Evolutionary conservation across 2,113 vertebrate species (phyloP), one percentile per base, ranked within the genome.

Genomic region (Ornithorhynchus anatinus): DNA sequence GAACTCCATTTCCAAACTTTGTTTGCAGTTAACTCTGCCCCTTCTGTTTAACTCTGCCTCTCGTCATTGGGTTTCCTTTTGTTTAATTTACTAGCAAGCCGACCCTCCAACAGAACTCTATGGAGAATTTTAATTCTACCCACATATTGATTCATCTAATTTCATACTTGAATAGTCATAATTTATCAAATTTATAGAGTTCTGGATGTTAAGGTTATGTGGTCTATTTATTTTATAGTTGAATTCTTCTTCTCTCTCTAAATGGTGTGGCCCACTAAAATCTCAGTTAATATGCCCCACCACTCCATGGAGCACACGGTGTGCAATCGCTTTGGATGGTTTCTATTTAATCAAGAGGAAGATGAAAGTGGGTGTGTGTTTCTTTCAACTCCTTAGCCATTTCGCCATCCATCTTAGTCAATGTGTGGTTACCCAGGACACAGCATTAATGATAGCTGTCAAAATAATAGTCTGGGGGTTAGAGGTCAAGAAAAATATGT

Each of bases 401-500:
- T 89, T 92, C 85, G 74, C 87, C 90, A 94, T 94, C 93, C 87
- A 79, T 94, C 93, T 90, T 90, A 93, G 92, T 93, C 91, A 81
- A 56, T 77, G 88, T 88, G 85, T 93, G 89, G 85, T 92, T 94
- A 89, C 88, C 88, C 58, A 83, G 82, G 85, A 89, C 68, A 71
- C 60, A 59, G 84, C 90, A 88, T 92, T 90, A 92, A 92, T 81
- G 85, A 91, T 89, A 89, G 84, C 89, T 91, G 86, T 91, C 88
- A 88, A 94, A 93, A 94, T 92, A 94, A 96, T 92, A 86, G 91
- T 91, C 78, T 84, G 66, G 42, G 77, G 90, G 93, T 94, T 89
- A 96, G 92, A 96, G 91, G 91, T 91, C 89, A 86, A 88, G 88
- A 84, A 92, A 96, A 94, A 92, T 93, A 94, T 93, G 92, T 91